phyloP scores from a whole-genome alignment of 2,113 vertebrate species.

The Nycticryphes semicollaris region DNA sequence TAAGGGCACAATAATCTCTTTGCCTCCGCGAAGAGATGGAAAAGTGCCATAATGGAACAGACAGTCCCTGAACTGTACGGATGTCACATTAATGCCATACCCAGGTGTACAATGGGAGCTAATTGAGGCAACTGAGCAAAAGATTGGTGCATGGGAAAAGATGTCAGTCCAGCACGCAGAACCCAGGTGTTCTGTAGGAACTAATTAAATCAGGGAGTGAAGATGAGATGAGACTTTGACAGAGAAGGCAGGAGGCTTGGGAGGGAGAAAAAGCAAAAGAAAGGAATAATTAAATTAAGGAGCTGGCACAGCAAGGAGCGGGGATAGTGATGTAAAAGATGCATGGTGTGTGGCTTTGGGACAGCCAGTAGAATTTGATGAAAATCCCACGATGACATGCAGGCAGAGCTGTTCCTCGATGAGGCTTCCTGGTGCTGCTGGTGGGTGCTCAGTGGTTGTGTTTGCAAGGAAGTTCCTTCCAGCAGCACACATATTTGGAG shows the following conservation, averaged over 20 bases:
- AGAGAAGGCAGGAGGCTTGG: not conserved
- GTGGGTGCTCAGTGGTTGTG: accelerated
- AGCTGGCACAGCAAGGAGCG: not conserved
- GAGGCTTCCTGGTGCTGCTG: not conserved
- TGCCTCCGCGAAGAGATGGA: not conserved
- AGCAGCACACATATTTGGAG: accelerated
- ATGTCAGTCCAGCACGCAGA: accelerated
- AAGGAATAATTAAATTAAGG: not conserved
- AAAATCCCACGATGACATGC: accelerated
- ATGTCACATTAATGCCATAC: not conserved
- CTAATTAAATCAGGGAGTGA: not conserved
- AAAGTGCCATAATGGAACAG: too few species aligned
- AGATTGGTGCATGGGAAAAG: not conserved
- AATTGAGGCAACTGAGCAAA: not conserved
- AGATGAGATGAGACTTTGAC: not conserved
- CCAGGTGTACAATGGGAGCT: not conserved
- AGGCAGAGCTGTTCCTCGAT: accelerated
- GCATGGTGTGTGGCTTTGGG: accelerated
- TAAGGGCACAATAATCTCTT: not conserved
- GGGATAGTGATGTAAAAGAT: not conserved
- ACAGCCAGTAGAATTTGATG: not conserved
- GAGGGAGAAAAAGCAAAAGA: not conserved
- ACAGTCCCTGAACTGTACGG: not conserved
- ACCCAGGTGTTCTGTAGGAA: not conserved
- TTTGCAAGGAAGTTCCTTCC: not conserved